phyloP scores from a whole-genome alignment of 2,113 vertebrate species.

The Rana temporaria region DNA sequence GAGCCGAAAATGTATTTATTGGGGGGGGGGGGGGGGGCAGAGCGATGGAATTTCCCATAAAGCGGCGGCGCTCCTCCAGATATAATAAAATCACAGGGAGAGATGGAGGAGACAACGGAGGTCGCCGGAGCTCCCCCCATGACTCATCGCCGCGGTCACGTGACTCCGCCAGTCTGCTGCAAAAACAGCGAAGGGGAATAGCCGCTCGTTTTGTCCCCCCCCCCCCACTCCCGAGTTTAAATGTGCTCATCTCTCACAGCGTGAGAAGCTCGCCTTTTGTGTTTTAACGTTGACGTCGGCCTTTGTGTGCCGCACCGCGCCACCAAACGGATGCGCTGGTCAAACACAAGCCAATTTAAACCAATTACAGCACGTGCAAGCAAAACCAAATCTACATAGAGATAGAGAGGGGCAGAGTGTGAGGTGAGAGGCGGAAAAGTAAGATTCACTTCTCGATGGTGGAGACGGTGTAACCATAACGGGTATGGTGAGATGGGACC shows the following conservation, averaged over 20 bases:
- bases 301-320: background rate
- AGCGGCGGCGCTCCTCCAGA: slow-evolving; percentile 59
- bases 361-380: background rate
- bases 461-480: too few relatives aligned
- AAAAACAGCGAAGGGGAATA: slow-evolving; percentile 8
- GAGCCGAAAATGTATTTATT: background rate
- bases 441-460: too few relatives aligned
- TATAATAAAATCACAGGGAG: slow-evolving; percentile 48
- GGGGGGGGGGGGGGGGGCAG: background rate
- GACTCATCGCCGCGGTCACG: slow-evolving; percentile 55
- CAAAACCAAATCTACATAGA: too few relatives aligned
- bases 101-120: slow-evolving; percentile 44
- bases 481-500: too few relatives aligned
- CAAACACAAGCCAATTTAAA: background rate
- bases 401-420: too few relatives aligned
- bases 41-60: slow-evolving; percentile 62
- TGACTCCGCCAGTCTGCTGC: slow-evolving; percentile 30
- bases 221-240: background rate
- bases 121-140: slow-evolving; percentile 59
- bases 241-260: slow-evolving; percentile 19
- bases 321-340: background rate
- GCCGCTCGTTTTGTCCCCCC: too few relatives aligned
- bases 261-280: background rate
- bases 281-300: background rate
- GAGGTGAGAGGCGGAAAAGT: too few relatives aligned